These are phyloP conservation scores for Stigmatopora argus DNA, from an alignment of 2,113 vertebrate species.

Conservation along the genomic window DNA sequence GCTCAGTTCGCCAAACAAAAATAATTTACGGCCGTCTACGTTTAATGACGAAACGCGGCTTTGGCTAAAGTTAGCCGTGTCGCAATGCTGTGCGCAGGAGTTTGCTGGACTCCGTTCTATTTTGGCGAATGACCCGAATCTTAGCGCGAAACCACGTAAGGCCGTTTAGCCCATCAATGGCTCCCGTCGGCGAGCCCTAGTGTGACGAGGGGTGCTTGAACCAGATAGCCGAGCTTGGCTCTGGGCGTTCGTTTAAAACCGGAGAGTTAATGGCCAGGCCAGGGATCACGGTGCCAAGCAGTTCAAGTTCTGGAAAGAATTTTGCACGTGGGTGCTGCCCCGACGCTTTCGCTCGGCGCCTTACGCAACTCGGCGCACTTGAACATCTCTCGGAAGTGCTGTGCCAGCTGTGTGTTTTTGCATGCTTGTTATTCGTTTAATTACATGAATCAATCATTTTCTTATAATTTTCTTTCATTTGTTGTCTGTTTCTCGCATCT, in stretches of 20 bases:
- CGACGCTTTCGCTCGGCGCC: background rate
- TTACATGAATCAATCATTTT: too few relatives aligned
- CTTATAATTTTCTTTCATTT: too few relatives aligned
- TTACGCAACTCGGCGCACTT: background rate
- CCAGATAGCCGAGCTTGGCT: background rate
- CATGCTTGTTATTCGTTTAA: too few relatives aligned
- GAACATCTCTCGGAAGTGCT: background rate
- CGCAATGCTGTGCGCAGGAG: background rate
- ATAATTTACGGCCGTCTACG: background rate
- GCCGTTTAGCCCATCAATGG: background rate
- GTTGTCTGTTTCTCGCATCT: too few relatives aligned
- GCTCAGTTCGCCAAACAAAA: background rate
- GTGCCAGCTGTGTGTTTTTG: background rate
- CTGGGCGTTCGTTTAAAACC: background rate
- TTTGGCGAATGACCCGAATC: background rate
- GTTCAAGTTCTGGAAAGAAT: constrained; percentile 1
- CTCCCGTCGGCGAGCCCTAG: background rate
- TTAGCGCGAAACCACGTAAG: background rate
- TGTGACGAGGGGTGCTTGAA: background rate
- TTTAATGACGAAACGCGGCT: background rate
- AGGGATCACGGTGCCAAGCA: background rate
- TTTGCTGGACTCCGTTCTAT: background rate
- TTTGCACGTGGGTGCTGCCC: constrained; percentile 1
- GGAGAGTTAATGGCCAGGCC: background rate
- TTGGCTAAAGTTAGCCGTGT: constrained; percentile 6